phyloP scores from a whole-genome alignment of 2,888 invertebrate genomes.

The Cephus sareptanus region DNA sequence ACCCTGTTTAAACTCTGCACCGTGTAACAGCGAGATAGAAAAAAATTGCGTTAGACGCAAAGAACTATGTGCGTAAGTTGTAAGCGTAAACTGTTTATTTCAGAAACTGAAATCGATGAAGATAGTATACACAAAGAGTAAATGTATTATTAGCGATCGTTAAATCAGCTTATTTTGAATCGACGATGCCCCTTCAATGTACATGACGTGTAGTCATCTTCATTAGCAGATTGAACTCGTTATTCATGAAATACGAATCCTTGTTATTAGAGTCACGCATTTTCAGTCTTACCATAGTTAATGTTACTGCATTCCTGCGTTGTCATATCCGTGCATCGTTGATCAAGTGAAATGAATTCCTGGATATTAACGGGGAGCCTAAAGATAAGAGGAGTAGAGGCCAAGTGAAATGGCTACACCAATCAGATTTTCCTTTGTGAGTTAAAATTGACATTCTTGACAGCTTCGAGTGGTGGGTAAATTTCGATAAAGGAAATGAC shows the following conservation, averaged over 20 bases:
- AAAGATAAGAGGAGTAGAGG: too few species aligned
- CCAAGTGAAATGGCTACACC: too few species aligned
- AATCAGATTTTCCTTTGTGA: neutral
- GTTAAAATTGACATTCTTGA: neutral
- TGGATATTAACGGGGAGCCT: neutral
- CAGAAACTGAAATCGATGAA: neutral
- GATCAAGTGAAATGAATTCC: neutral
- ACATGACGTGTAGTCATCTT: neutral
- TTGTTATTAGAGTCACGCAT: neutral
- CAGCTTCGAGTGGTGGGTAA: neutral
- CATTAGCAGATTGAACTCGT: neutral
- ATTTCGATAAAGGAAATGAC: neutral
- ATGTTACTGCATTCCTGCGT: neutral
- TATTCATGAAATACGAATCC: neutral
- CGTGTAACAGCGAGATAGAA: too few species aligned
- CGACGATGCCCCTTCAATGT: neutral
- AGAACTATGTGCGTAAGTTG: too few species aligned
- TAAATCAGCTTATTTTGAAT: neutral
- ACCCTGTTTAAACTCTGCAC: neutral
- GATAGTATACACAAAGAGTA: neutral
- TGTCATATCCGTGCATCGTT: neutral
- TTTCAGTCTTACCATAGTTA: neutral
- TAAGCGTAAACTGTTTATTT: too few species aligned
- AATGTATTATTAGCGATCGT: neutral
- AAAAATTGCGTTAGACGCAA: too few species aligned